phyloP scores from a whole-genome alignment of 2,888 invertebrate species.

The Pyrrhia umbra region DNA sequence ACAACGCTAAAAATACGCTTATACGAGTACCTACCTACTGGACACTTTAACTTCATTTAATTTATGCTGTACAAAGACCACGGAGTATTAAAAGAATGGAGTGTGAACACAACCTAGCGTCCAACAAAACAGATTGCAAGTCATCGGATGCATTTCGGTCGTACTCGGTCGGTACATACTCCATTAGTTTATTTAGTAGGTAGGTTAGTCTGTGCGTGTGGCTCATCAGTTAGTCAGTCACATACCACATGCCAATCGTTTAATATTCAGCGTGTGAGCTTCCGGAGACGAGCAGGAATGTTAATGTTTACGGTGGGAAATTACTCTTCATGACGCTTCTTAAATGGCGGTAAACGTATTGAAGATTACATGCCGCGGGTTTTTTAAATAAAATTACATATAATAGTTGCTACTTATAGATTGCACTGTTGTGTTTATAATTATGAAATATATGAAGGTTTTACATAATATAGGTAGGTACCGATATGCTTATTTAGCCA shows the following conservation, averaged over 20 bases:
- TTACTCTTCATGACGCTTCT: slow-evolving; percentile 37
- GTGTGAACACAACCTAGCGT: background rate
- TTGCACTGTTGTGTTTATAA: background rate
- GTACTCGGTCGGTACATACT: too few species aligned
- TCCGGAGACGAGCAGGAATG: slow-evolving; percentile 75
- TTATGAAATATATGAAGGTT: too few species aligned
- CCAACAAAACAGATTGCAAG: too few species aligned
- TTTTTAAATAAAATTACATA: background rate
- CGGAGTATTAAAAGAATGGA: slow-evolving; percentile 22
- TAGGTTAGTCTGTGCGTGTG: slow-evolving; percentile 15
- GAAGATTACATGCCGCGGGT: background rate
- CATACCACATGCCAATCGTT: slow-evolving; percentile 40
- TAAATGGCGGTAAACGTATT: background rate
- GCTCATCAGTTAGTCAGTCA: slow-evolving; percentile 58
- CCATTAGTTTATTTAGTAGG: slow-evolving; percentile 25
- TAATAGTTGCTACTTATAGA: too few species aligned
- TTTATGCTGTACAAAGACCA: background rate
- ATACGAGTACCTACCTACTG: too few species aligned
- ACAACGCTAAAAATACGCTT: too few species aligned
- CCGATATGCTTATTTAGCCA: too few species aligned
- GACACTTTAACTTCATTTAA: too few species aligned
- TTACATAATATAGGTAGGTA: too few species aligned
- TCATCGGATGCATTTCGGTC: background rate
- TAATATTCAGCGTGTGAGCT: slow-evolving; percentile 72
- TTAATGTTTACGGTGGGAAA: slow-evolving; percentile 71